These are phyloP conservation scores for Psococerastis gibbosa DNA, from an alignment of 2,888 invertebrate species.

Conservation along the genomic window DNA sequence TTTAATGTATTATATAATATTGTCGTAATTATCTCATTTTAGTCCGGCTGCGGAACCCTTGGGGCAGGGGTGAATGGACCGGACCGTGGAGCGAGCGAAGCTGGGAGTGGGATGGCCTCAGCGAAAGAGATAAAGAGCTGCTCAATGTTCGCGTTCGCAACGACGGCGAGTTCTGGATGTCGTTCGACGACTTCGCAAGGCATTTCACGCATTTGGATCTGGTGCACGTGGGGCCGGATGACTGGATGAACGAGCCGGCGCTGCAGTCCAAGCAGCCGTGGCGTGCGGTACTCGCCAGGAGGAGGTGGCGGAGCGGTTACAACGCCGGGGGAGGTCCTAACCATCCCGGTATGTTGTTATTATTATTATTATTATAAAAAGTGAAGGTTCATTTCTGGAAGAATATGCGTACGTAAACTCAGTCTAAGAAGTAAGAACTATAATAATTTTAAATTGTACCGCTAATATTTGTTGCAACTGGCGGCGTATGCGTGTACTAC, in stretches of 20 bases:
- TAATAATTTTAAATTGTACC: no score
- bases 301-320: conserved; percentile 46
- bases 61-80: conserved; percentile 47
- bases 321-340: conserved; percentile 52
- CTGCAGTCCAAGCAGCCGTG: conserved; percentile 47
- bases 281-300: conserved; percentile 47
- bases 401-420: no score
- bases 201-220: conserved; percentile 48
- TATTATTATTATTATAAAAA: no score
- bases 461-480: no score
- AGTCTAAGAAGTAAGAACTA: no score
- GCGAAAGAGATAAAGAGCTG: conserved; percentile 40
- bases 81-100: conserved; percentile 52
- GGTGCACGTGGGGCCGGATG: conserved; percentile 58
- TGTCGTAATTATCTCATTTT: no score
- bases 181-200: conserved; percentile 44
- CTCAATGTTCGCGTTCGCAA: conserved; percentile 39
- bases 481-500: no score
- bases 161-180: conserved; percentile 58
- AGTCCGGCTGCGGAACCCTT: conserved; percentile 43
- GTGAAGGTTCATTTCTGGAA: no score
- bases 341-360: conserved; percentile 31
- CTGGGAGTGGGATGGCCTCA: conserved; percentile 47
- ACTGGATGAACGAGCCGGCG: conserved; percentile 48
- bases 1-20: no score